Conservation (phyloP, 2,113 vertebrate genomes). For the Tamias sibiricus region DNA sequence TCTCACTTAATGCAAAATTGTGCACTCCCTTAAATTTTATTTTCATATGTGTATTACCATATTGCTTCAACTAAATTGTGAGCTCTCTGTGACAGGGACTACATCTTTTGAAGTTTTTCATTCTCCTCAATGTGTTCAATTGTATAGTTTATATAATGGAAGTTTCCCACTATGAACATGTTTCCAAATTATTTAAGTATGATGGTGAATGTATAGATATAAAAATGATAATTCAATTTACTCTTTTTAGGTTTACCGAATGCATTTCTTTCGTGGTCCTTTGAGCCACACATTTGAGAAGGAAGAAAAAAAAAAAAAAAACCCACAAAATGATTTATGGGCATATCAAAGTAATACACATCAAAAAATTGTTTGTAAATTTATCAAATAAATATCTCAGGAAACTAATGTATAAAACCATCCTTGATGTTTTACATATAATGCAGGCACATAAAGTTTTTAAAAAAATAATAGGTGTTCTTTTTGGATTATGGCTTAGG, state of each 20-base stretch:
- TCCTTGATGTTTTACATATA: neutral
- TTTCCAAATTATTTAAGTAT: conserved; percentile 31
- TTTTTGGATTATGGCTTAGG: conserved; percentile 15
- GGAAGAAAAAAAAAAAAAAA: neutral
- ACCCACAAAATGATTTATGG: neutral
- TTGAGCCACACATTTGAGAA: neutral
- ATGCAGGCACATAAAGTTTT: neutral
- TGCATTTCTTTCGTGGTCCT: neutral
- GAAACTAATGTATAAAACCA: neutral
- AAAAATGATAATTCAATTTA: neutral
- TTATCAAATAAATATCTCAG: conserved; percentile 5
- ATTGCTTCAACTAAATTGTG: neutral
- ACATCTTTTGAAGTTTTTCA: neutral
- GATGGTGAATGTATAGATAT: neutral
- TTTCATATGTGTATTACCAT: neutral
- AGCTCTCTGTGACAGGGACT: neutral
- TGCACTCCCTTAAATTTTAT: conserved; percentile 15
- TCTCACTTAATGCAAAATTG: conserved; percentile 42
- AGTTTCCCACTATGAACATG: neutral
- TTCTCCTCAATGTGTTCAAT: neutral
- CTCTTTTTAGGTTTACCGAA: neutral
- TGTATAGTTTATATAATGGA: neutral
- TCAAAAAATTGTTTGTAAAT: conserved; percentile 41
- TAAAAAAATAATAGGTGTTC: neutral
- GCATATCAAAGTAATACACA: conserved; percentile 49